Percentiles rank a stretch among this genome's conserved stretches.
Evolutionary conservation across 1,140 invertebrate genomes (phyloP).

Genomic region (Mercenaria mercenaria): DNA sequence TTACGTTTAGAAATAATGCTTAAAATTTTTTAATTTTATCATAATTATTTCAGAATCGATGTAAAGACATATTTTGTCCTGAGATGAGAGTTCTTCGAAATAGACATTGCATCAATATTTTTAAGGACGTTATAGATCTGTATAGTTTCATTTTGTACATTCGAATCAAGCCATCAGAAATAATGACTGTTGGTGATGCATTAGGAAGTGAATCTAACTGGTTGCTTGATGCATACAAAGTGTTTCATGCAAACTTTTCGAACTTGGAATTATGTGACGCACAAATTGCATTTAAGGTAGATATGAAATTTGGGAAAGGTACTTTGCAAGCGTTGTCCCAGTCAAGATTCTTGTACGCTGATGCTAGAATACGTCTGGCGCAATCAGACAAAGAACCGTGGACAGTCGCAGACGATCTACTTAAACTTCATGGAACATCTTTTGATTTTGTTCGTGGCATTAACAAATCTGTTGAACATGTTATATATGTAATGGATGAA

Average conservation of each 20-base stretch:
- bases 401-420: not conserved
- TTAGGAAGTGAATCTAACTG: not conserved
- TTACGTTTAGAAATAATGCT: too few relatives aligned
- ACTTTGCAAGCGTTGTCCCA: not conserved
- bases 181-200: not conserved
- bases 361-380: not conserved
- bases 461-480: not conserved
- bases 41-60: not conserved
- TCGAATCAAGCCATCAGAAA: not conserved
- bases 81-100: not conserved
- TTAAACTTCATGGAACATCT: not conserved
- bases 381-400: not conserved
- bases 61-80: not conserved
- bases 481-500: not conserved
- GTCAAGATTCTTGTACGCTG: not conserved
- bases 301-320: not conserved
- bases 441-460: not conserved
- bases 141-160: not conserved
- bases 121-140: not conserved
- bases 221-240: not conserved
- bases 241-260: not conserved
- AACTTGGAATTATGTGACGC: not conserved
- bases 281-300: not conserved
- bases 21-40: too few relatives aligned
- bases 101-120: not conserved